Evolutionary conservation across 2,888 invertebrate genomes (phyloP), one percentile per base, ranked within the genome.

Genomic region (Nomada lathburiana): DNA sequence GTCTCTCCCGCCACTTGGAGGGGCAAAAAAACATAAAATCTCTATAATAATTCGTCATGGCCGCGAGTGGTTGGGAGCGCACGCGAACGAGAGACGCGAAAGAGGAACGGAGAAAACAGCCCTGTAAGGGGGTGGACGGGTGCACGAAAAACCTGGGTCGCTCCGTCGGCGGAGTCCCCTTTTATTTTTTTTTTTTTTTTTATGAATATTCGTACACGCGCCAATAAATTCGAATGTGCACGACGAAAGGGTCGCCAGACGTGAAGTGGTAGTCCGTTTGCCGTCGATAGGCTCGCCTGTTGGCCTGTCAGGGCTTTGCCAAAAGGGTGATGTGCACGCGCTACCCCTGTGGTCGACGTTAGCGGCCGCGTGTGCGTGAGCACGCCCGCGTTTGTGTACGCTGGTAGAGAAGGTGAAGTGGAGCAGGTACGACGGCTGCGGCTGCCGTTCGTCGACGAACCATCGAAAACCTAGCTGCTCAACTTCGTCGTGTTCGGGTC

Each of bases 141-240:
- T 55, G 78, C 65, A 72, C 76, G 77, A 60, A 76, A 77, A 76
- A 75, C 68, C 81, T 74, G 79, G 36, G 79, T 84, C 78, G 82
- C 79, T 78, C 82, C 82, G 87, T 69, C 83, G 84, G 76, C 69
- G 88, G 83, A 87, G 83, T 79, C 89, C 86, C 85, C 86, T 47
- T 10, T 89, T 90, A 7, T 36, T 7, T 90, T 90, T 89, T 90
- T 92, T 90, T 36, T 7, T 36, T 90, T 90, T 89, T 90, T 92
- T 90, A 92, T 92, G 92, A 92, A 92, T 92, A 92, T 92, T 92
- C 92, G 89, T 91, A 90, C 91, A 93, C 92, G 93, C 93, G 92
- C 92, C 93, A 93, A 92, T 93, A 93, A 93, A 91, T 93, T 92
- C 91, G 92, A 93, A 93, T 93, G 92, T 89, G 92, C 91, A 91